These are phyloP conservation scores for Vollenhovia emeryi DNA, from an alignment of 1,140 invertebrate species.

Conservation along the genomic window DNA sequence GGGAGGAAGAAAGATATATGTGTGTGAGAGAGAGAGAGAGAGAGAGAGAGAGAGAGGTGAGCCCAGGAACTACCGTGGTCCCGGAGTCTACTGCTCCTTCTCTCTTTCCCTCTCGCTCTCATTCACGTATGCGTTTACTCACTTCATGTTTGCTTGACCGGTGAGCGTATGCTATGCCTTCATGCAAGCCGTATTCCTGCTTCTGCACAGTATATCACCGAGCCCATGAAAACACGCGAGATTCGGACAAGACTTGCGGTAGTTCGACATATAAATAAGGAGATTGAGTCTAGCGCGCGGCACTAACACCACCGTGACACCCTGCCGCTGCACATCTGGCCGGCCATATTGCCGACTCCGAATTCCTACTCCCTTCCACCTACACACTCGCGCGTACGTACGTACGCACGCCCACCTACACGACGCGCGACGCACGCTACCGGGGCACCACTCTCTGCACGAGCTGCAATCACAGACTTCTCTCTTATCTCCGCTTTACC, in stretches of 20 bases:
- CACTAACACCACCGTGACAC: slow-evolving; percentile 84
- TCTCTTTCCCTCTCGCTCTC: slow-evolving; percentile 26
- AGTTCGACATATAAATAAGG: slow-evolving; percentile 84
- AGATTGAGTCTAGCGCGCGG: slow-evolving; percentile 62
- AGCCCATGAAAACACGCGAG: slow-evolving; percentile 85
- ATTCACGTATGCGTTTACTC: slow-evolving; percentile 72
- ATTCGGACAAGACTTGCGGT: slow-evolving; percentile 83
- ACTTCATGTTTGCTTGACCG: slow-evolving; percentile 83
- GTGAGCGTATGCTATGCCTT: slow-evolving; percentile 83
- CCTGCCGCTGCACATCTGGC: slow-evolving; percentile 83
- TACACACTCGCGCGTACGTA: too few species aligned
- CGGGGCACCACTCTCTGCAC: too few species aligned
- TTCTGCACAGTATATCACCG: slow-evolving; percentile 82
- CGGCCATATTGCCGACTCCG: slow-evolving; percentile 82
- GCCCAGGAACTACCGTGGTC: too few species aligned
- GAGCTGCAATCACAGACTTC: too few species aligned
- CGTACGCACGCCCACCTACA: too few species aligned
- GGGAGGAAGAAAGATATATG: too few species aligned
- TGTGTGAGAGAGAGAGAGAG: background rate
- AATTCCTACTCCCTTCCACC: slow-evolving; percentile 66
- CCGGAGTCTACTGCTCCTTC: too few species aligned
- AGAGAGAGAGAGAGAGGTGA: background rate
- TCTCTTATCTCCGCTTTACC: too few species aligned
- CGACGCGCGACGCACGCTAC: too few species aligned
- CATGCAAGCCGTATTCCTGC: slow-evolving; percentile 81